These are phyloP conservation scores for Anas acuta DNA, from an alignment of 2,797 vertebrate genomes.

Conservation along the genomic window DNA sequence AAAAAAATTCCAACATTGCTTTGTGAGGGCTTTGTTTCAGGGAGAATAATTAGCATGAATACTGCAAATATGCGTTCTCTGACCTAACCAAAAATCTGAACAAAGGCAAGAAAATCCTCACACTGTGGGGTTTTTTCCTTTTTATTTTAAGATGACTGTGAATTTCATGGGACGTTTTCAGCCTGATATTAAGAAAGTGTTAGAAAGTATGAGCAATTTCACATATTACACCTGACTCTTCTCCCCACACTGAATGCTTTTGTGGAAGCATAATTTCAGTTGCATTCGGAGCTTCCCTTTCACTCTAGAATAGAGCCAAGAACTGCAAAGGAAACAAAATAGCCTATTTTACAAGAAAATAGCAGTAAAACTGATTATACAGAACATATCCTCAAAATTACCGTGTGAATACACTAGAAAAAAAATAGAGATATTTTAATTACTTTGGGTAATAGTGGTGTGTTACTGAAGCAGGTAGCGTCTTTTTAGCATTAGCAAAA, in stretches of 20 bases:
- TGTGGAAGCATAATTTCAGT: not conserved
- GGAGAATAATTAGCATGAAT: not conserved
- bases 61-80: not conserved
- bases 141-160: not conserved
- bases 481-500: not conserved
- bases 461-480: not conserved
- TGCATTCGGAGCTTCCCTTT: not conserved
- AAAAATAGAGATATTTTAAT: not conserved
- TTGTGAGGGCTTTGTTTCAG: slow-evolving; percentile 2
- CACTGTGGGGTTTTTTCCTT: rapidly evolving
- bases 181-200: not conserved
- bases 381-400: not conserved
- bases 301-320: not conserved
- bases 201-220: not conserved
- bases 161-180: not conserved
- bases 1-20: not conserved
- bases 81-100: not conserved
- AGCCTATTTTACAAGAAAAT: not conserved
- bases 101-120: not conserved
- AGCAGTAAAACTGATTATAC: not conserved
- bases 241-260: not conserved
- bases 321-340: not conserved
- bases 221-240: not conserved
- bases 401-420: not conserved
- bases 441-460: not conserved